These are phyloP conservation scores for Catharus ustulatus DNA, from an alignment of 2,797 vertebrate genomes.

Conservation along the genomic window DNA sequence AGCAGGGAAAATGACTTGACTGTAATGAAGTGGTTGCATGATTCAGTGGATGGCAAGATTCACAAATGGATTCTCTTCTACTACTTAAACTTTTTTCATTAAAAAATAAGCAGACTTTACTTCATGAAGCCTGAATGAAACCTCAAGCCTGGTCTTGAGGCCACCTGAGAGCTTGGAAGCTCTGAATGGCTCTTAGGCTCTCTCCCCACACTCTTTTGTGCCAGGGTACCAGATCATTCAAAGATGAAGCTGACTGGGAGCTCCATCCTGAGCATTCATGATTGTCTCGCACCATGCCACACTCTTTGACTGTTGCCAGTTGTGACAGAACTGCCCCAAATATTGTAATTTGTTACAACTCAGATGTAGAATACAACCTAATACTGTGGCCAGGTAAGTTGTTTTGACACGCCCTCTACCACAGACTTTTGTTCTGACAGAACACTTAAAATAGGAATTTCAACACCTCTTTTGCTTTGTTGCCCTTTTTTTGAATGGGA, in stretches of 20 bases:
- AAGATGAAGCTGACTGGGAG: background rate
- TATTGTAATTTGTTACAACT: background rate
- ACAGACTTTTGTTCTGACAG: background rate
- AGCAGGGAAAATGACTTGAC: background rate
- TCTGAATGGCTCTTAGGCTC: background rate
- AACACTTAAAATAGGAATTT: background rate
- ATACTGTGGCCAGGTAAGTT: background rate
- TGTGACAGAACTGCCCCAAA: background rate
- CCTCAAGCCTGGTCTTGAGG: background rate
- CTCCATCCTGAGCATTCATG: background rate
- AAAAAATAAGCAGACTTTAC: background rate
- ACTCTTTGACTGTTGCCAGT: background rate
- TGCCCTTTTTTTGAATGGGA: background rate
- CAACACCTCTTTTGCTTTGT: background rate
- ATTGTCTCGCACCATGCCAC: background rate
- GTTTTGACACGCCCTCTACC: background rate
- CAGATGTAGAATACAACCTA: background rate
- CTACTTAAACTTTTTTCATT: background rate
- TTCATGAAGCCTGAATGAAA: background rate
- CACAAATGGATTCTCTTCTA: background rate
- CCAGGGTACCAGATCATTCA: background rate
- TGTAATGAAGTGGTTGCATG: background rate
- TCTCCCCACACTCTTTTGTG: background rate
- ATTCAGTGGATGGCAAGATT: background rate
- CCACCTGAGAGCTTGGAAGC: background rate